Evolutionary conservation across 2,113 vertebrate species (phyloP), one percentile per base, ranked within the genome.

Genomic region (Probosciger aterrimus): DNA sequence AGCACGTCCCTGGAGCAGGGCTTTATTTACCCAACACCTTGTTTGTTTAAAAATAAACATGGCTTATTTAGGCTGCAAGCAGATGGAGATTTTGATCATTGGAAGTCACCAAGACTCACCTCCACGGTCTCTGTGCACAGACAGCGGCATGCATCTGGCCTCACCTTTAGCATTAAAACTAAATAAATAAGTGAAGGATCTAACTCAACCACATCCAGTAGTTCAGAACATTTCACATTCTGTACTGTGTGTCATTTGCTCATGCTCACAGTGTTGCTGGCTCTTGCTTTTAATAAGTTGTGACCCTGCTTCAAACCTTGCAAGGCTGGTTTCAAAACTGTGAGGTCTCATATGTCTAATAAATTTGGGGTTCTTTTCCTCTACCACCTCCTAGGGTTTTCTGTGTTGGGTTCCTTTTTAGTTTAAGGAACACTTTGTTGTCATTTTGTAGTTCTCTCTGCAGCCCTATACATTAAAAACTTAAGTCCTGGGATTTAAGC

Each of bases 91-190:
- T 67, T 53, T 50, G 14, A 14, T 63, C 39, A 7, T 9, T n/a
- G 27, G 53, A 18, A 49, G 22, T 28, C 10, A 17, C 57, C 50
- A 17, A 23, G 37, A 44, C 22, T 30, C 5, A 4, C 39, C 18
- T 62, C n/a, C 0, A 0, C 17, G 31, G 18, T 20, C 30, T 74
- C 47, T n/a, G 16, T 1, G 0, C n/a, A 31, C 18, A 11, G 77
- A 9, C 23, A 37, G 60, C 70, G 33, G 20, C 3, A 6, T 27
- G 31, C 1, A 5, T n/a, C n/a, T 23, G 25, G 18, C 52, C 53
- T 63, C 67, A 13, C 35, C 31, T 50, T 44, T 33, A 35, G n/a
- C 5, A 4, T 39, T 39, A 57, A 57, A 44, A 4, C 14, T 7
- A 25, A 44, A 10, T 13, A 27, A 24, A 17, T 14, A 11, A 57